These are phyloP conservation scores for Drosophila multiciliata DNA, from an alignment of 2,888 invertebrate genomes.

Conservation along the genomic window DNA sequence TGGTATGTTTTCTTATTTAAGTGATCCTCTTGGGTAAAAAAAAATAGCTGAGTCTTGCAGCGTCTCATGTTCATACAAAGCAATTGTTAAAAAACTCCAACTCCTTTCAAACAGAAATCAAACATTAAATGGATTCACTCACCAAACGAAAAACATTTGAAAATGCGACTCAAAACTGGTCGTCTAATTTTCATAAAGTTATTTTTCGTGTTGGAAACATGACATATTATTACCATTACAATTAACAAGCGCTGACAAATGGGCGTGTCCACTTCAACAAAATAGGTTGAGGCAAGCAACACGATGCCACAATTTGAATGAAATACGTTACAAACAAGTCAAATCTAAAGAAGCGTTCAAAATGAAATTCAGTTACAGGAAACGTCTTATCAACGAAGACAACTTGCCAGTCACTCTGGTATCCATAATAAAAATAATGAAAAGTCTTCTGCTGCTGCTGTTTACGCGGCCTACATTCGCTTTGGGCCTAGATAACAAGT, in stretches of 20 bases:
- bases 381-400: constrained; percentile 1
- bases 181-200: neutral
- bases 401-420: neutral
- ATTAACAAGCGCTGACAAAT: neutral
- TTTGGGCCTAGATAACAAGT: constrained; percentile 5
- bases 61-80: neutral
- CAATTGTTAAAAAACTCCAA: neutral
- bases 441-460: neutral
- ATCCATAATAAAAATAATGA: constrained; percentile 1
- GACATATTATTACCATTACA: neutral
- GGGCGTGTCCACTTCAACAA: neutral
- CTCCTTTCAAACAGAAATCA: neutral
- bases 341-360: neutral
- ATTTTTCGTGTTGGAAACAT: neutral
- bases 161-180: neutral
- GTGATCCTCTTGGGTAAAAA: too few relatives aligned
- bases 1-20: too few relatives aligned
- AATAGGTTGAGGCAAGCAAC: neutral
- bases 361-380: neutral
- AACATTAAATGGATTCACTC: neutral
- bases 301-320: neutral
- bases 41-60: too few relatives aligned
- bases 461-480: constrained; percentile 1
- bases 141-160: neutral
- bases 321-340: neutral